phyloP scores from a whole-genome alignment of 2,797 vertebrate species.

The Leptodactylus fallax region DNA sequence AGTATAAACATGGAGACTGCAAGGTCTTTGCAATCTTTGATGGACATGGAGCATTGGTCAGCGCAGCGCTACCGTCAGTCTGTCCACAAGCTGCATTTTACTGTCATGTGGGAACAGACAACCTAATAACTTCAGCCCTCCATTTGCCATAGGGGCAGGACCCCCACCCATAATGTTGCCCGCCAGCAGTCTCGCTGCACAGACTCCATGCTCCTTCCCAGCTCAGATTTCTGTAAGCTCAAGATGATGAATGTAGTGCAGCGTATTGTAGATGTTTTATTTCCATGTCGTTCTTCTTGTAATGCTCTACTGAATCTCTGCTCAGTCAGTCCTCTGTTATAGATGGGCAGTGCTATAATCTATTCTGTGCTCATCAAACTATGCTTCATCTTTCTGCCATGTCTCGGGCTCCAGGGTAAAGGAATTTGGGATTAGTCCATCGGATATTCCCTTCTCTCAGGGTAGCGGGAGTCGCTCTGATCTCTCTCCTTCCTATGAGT shows the following conservation, averaged over 20 bases:
- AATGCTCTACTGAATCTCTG: background rate
- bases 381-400: conserved; percentile 80
- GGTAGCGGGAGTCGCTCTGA: conserved; percentile 89
- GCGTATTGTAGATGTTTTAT: background rate
- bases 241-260: background rate
- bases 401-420: conserved; percentile 91
- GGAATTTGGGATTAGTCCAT: conserved; percentile 98
- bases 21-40: background rate
- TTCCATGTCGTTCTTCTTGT: background rate
- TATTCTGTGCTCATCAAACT: conserved; percentile 73
- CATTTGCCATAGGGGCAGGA: background rate
- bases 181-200: too few species aligned
- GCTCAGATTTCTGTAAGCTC: background rate
- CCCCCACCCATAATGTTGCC: too few species aligned
- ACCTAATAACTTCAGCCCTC: background rate
- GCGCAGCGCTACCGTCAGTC: background rate
- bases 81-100: background rate
- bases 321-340: background rate
- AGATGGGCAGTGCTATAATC: conserved; percentile 65
- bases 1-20: too few species aligned
- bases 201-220: background rate
- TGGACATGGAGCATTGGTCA: background rate
- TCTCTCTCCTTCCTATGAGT: conserved; percentile 93
- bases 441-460: conserved; percentile 97
- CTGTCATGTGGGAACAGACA: too few species aligned